Base-by-base conservation (phyloP, 2,797 vertebrate genomes). In the Anniella stebbinsi region DNA sequence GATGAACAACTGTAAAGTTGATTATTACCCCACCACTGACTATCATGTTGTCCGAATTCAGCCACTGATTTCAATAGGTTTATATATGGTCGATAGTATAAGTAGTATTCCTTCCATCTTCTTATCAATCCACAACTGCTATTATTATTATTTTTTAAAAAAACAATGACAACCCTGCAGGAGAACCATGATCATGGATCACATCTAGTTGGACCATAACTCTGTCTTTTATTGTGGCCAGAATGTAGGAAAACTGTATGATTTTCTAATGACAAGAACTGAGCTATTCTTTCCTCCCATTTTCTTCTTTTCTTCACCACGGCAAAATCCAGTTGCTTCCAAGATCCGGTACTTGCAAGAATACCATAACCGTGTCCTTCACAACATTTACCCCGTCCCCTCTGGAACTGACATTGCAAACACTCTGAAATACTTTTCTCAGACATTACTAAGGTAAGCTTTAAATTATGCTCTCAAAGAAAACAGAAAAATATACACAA, bases 381-480 rank as follows among this genome's bases (percentile, higher is more conserved):
- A 99, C 98, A 99, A 99, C 97, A 99, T 99, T 97, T 99, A 99
- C 96, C 99, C 99, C 91, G 99, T 99, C 97, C 99, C 99, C 93
- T 99, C 99, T 93, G 99, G 99, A 97, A 99, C 99, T 97, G 99
- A 99, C 98, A 99, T 99, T 98, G 99, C 99, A 98, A 99, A 99
- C 98, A 99, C 99, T 97, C 97, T 99, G 98, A 99, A 99, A 98
- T 99, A 99, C 97, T 99, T 99, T 98, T 99, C 99, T 97, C 99
- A 99, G 97, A 99, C 99, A 18, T 98, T 99, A 96, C 98, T 99
- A 98, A 99, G 99, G 99, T 99, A 99, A 99, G 99, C 96, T 96
- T 97, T 96, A 94, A 95, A 91, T 93, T 92, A 96, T 94, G 96
- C 94, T 97, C 84, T 96, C 92, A 95, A 94, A 96, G 75, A 86